phyloP scores from a whole-genome alignment of 2,113 vertebrate species.

The Pterocles burchelli region DNA sequence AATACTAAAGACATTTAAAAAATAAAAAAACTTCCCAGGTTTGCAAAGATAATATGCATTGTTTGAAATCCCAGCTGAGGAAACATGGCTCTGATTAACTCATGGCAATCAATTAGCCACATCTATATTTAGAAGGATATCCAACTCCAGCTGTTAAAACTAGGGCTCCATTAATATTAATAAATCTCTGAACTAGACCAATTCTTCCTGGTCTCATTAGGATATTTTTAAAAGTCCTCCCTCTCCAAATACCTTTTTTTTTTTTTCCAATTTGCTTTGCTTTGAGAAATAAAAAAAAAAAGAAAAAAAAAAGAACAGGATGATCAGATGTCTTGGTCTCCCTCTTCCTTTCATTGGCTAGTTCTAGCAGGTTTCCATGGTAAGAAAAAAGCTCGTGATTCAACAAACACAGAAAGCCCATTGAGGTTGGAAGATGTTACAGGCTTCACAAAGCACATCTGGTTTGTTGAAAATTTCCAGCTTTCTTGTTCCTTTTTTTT shows the following conservation, averaged over 20 bases:
- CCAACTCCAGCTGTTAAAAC: slow-evolving; percentile 40
- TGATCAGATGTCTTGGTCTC: slow-evolving; percentile 4
- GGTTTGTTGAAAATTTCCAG: slow-evolving; percentile 52
- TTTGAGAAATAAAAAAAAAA: not conserved
- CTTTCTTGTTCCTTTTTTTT: not conserved
- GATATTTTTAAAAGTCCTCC: not conserved
- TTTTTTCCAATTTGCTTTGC: not conserved
- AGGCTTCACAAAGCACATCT: slow-evolving; percentile 55
- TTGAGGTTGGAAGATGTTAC: slow-evolving; percentile 38
- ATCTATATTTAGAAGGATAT: slow-evolving; percentile 49
- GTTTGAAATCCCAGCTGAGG: slow-evolving; percentile 41
- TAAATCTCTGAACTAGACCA: slow-evolving; percentile 19
- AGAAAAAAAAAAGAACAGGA: not conserved
- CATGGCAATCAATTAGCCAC: slow-evolving; percentile 34
- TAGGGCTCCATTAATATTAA: slow-evolving; percentile 32
- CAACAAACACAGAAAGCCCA: slow-evolving; percentile 46
- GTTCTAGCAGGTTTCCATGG: slow-evolving; percentile 46
- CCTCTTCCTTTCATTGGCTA: slow-evolving; percentile 20
- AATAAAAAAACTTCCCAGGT: not conserved
- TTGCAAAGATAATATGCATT: slow-evolving; percentile 39
- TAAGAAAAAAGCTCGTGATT: slow-evolving; percentile 36
- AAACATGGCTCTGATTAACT: slow-evolving; percentile 40
- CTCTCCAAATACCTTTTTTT: not conserved
- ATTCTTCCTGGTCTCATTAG: not conserved
- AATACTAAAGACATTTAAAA: not conserved